Percentiles rank a stretch among this genome's conserved stretches.
These are phyloP conservation scores for Muscidifurax raptorellus DNA, from an alignment of 1,140 invertebrate species.

Conservation along the genomic window DNA sequence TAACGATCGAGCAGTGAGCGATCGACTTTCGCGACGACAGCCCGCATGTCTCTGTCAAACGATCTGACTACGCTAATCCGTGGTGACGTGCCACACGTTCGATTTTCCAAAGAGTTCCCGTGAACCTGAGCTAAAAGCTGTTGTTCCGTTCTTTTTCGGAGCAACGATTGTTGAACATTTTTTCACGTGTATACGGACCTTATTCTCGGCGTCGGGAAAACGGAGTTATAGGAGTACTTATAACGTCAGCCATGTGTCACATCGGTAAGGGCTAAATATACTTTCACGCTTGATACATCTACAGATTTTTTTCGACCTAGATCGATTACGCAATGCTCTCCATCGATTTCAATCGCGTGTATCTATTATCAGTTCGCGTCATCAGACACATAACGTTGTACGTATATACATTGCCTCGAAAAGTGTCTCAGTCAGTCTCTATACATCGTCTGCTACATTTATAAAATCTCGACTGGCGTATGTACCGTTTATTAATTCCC, in stretches of 20 bases:
- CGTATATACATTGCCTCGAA: too few relatives aligned
- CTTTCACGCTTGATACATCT: background rate
- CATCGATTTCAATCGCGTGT: background rate
- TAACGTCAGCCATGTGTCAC: constrained; percentile 22
- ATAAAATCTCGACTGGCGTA: too few relatives aligned
- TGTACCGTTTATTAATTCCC: too few relatives aligned
- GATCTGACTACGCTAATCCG: constrained; percentile 1
- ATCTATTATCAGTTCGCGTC: background rate
- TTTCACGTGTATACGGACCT: too few relatives aligned
- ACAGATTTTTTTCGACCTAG: background rate
- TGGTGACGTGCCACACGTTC: constrained; percentile 23
- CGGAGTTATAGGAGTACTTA: background rate
- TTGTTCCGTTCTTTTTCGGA: too few relatives aligned
- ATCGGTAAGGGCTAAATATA: constrained; percentile 37
- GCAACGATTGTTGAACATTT: background rate
- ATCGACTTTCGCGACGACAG: constrained; percentile 50
- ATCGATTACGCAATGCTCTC: background rate
- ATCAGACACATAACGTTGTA: too few relatives aligned
- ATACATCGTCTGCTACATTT: too few relatives aligned
- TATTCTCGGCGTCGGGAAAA: background rate
- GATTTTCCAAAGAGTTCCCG: constrained; percentile 40
- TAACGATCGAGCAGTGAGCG: constrained; percentile 44
- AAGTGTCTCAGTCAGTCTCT: too few relatives aligned
- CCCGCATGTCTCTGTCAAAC: constrained; percentile 54
- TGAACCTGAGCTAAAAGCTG: background rate